Base-by-base conservation (phyloP, 2,888 invertebrate genomes). In the Athalia rosae region DNA sequence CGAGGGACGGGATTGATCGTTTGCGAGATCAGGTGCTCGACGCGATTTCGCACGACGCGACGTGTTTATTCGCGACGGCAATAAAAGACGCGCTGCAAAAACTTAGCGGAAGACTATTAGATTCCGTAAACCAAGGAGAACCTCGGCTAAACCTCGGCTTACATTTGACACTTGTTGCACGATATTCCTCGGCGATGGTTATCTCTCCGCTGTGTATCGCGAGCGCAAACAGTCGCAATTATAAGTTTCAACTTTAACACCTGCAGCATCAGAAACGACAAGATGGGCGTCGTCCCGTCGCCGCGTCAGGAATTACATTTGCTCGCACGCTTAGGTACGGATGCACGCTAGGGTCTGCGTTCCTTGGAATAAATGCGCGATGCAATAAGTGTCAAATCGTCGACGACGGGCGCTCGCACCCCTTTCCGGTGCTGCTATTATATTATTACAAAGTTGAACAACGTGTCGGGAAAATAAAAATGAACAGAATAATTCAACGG, bases 111-210 rank as follows among this genome's bases (percentile, higher is more conserved):
- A 53, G 53, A 53, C 53, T 28, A 7, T 9, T 53, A 53, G n/a
- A 53, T 53, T 53, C 7, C 53, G n/a, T 53, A 7, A 9, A 11
- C 28, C 28, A 28, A 28, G 28, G 53, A n/a, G n/a, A 53, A n/a
- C n/a, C 11, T 53, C n/a, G 43, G 13, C 56, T 58, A 45, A 58
- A 58, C 56, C 71, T 71, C 45, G 8, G 71, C 71, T 71, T 43
- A 71, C 58, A 58, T 58, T 71, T 45, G 58, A 71, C 71, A 71
- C 71, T 71, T 71, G 71, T 71, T 71, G 71, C 71, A 58, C 58
- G 56, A 71, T 58, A 56, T 71, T 71, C 43, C 71, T 67, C 50
- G 9, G 48, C 28, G 41, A 67, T 53, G 53, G 50, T 67, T 67
- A 67, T 67, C 67, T 47, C 50, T 6, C 4, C 53, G 45, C 56